A percentile compares a stretch with the other conserved stretches of the same genome.
These are phyloP conservation scores for Drosophila seclusa DNA, from an alignment of 2,888 invertebrate genomes.

Conservation along the genomic window DNA sequence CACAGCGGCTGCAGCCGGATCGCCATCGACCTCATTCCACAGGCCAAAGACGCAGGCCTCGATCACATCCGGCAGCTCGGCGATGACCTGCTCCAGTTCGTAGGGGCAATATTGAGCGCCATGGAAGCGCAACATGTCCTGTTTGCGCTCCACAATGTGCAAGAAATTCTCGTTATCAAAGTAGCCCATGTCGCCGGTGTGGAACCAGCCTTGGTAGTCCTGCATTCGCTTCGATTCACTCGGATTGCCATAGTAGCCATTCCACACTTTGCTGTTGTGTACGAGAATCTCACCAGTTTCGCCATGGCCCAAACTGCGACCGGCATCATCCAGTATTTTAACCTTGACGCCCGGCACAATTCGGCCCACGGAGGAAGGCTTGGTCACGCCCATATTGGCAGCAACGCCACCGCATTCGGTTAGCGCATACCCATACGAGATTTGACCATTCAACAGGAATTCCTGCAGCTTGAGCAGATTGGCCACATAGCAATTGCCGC, in stretches of 20 bases:
- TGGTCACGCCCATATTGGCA: conserved; percentile 73
- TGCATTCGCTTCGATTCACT: conserved; percentile 76
- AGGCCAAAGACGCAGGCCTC: conserved; percentile 82
- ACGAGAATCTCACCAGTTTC: conserved; percentile 82
- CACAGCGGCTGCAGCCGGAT: conserved; percentile 82
- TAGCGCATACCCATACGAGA: conserved; percentile 79
- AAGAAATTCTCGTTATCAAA: conserved; percentile 83
- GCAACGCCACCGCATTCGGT: conserved; percentile 79
- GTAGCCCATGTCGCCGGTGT: conserved; percentile 84
- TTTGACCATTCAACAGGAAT: conserved; percentile 67
- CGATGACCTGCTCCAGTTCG: conserved; percentile 81
- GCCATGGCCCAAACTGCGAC: conserved; percentile 70
- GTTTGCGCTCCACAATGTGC: conserved; percentile 79
- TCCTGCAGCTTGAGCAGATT: conserved; percentile 74
- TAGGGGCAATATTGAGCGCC: conserved; percentile 81
- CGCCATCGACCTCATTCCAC: conserved; percentile 80
- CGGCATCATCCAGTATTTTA: conserved; percentile 81
- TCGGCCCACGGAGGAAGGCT: conserved; percentile 77
- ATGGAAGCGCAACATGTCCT: conserved; percentile 80
- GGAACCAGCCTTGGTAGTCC: conserved; percentile 83
- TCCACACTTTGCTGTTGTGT: conserved; percentile 73
- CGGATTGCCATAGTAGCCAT: conserved; percentile 82
- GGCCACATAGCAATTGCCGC: conserved; percentile 75
- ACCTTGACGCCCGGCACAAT: conserved; percentile 72
- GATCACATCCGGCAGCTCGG: conserved; percentile 77